Conservation (phyloP, 2,888 invertebrate species). For the Cosmopolites sordidus region DNA sequence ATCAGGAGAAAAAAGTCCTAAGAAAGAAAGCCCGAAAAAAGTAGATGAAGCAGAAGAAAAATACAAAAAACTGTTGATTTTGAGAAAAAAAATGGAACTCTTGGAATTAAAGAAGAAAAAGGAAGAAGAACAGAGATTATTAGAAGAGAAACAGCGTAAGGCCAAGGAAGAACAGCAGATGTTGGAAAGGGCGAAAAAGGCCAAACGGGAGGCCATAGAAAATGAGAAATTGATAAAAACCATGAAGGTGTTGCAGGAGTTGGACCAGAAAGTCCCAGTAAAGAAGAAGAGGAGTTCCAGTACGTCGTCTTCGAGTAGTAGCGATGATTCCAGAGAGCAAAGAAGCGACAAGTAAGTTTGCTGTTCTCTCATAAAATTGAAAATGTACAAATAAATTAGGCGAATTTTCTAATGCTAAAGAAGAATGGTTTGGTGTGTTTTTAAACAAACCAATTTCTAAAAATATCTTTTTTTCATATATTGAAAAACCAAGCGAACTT, state of each 20-base stretch:
- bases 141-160: conserved; percentile 47
- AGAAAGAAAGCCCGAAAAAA: conserved; percentile 44
- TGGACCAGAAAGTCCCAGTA: conserved; percentile 38
- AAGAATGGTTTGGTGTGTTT: no score
- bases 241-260: conserved; percentile 45
- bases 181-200: conserved; percentile 47
- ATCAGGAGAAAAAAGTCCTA: conserved; percentile 25
- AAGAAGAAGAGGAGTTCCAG: conserved; percentile 33
- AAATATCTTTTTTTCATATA: no score
- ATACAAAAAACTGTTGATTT: conserved; percentile 47
- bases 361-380: no score
- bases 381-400: no score
- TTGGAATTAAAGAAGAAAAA: conserved; percentile 56
- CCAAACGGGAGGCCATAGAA: conserved; percentile 46
- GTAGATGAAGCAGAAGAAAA: conserved; percentile 41
- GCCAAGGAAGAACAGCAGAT: conserved; percentile 49
- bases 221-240: conserved; percentile 48
- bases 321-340: conserved; percentile 30
- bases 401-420: no score
- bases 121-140: conserved; percentile 46
- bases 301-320: conserved; percentile 37
- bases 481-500: no score
- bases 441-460: no score
- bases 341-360: conserved; percentile 23
- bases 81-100: conserved; percentile 59